phyloP scores from a whole-genome alignment of 2,113 vertebrate species.

The Ammodytes marinus region DNA sequence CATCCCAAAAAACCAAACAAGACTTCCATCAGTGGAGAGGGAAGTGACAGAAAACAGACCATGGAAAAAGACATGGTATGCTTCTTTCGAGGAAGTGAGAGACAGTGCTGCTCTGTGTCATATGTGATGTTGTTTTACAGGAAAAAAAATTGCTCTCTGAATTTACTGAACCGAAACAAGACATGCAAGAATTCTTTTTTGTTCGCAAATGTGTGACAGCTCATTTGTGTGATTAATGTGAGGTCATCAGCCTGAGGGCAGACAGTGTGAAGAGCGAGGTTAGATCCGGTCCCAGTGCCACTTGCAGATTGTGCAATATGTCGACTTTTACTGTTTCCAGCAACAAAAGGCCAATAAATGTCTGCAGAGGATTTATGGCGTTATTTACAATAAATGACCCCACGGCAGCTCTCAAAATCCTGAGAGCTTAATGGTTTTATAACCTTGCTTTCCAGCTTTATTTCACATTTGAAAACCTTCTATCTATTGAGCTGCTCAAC shows the following conservation, averaged over 20 bases:
- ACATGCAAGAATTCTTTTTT: background rate
- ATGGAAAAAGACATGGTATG: constrained; percentile 10
- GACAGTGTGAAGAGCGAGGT: constrained; percentile 7
- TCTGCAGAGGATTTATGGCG: constrained; percentile 7
- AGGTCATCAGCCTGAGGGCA: constrained; percentile 37
- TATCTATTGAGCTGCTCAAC: background rate
- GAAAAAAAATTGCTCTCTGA: background rate
- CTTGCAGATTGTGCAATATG: background rate
- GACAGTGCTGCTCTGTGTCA: constrained; percentile 48
- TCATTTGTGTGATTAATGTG: constrained; percentile 63
- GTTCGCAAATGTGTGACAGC: background rate
- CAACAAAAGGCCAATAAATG: background rate
- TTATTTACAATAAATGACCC: constrained; percentile 12
- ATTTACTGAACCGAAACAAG: constrained; percentile 34
- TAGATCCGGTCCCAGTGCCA: constrained; percentile 2
- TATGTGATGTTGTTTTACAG: constrained; percentile 11
- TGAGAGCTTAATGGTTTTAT: background rate
- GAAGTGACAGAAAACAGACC: constrained; percentile 50
- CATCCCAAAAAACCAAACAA: constrained; percentile 32
- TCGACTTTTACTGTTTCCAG: constrained; percentile 13
- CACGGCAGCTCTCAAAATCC: background rate
- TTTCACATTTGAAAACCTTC: background rate
- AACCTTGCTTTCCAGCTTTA: background rate
- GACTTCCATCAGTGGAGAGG: background rate
- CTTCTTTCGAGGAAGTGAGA: constrained; percentile 39